Percentiles rank a stretch among this genome's conserved stretches.
Evolutionary conservation across 2,113 vertebrate genomes (phyloP).

Genomic region (Ptilorrhoa leucosticta): DNA sequence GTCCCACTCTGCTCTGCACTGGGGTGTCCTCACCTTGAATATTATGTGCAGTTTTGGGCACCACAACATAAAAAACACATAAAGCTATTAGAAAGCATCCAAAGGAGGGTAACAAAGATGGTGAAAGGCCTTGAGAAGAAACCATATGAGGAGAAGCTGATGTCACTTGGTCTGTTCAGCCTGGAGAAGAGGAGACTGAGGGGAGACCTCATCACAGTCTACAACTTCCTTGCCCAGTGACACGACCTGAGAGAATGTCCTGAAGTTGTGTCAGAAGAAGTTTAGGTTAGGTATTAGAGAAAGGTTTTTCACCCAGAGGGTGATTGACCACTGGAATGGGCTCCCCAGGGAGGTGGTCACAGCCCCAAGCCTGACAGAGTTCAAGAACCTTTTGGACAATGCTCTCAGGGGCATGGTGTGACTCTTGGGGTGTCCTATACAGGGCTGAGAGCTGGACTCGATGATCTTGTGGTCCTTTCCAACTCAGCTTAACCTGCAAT

Average conservation of each 20-base stretch:
- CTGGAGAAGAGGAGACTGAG: background rate
- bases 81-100: background rate
- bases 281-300: background rate
- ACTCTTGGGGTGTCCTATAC: background rate
- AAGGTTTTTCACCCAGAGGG: background rate
- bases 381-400: background rate
- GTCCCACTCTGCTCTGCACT: background rate
- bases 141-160: background rate
- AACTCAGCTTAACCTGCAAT: background rate
- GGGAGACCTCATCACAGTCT: background rate
- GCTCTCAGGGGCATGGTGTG: background rate
- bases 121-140: background rate
- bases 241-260: too few species aligned
- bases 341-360: background rate
- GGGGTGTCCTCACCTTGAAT: background rate
- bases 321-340: fast-evolving
- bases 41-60: background rate
- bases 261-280: background rate
- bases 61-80: background rate
- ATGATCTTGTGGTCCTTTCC: background rate
- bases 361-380: background rate
- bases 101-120: background rate
- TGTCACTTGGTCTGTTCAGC: background rate
- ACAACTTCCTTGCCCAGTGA: background rate
- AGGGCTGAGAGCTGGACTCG: fast-evolving